Evolutionary conservation across 2,797 vertebrate genomes (phyloP).

Genomic region (Clarias fuscus): DNA sequence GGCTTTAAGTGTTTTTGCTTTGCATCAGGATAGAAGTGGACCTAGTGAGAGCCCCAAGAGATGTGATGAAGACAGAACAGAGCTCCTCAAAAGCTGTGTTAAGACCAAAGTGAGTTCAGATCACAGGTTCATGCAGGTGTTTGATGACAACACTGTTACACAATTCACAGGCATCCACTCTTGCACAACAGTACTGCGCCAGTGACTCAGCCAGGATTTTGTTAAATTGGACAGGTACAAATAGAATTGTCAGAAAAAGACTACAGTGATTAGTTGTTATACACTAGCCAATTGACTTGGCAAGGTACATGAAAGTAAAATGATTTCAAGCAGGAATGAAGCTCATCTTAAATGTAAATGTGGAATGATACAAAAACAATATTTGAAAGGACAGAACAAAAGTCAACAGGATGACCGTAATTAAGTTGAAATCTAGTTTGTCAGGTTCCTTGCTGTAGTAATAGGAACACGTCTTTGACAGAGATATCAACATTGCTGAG

Average conservation of each 20-base stretch:
- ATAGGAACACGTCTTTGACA: neutral
- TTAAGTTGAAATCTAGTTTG: neutral
- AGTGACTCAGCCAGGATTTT: neutral
- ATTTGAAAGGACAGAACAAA: neutral
- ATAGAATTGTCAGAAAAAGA: neutral
- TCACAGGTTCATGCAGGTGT: slow-evolving; percentile 21
- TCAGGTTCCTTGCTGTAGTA: neutral
- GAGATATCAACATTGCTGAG: too few species aligned
- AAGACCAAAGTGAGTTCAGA: slow-evolving; percentile 10
- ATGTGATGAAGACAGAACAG: neutral
- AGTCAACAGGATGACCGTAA: neutral
- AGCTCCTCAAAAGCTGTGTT: neutral
- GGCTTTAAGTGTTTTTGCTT: neutral
- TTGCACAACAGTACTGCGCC: neutral
- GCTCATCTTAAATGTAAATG: slow-evolving; percentile 17
- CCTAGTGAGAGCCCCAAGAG: neutral
- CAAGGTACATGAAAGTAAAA: neutral
- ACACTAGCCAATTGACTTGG: neutral
- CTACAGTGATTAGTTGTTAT: neutral
- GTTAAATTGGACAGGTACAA: neutral
- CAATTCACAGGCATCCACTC: neutral
- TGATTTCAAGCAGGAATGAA: neutral
- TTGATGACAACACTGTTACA: slow-evolving; percentile 16
- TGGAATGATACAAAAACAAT: neutral
- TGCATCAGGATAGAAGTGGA: neutral